These are phyloP conservation scores for Noctua pronuba DNA, from an alignment of 2,888 invertebrate genomes.

Conservation along the genomic window DNA sequence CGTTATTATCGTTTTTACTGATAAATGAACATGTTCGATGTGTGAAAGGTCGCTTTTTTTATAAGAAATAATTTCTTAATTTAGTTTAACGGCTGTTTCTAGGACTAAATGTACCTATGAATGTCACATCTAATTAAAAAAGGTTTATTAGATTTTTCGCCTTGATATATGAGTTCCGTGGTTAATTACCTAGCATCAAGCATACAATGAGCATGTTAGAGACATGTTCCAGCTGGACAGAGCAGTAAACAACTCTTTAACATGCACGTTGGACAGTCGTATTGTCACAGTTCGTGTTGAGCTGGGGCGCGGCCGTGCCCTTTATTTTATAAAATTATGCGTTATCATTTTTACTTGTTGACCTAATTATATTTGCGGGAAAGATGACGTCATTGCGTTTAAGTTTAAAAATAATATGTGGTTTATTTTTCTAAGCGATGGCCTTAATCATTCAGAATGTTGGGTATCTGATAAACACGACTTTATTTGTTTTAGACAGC, in stretches of 20 bases:
- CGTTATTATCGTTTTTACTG: conserved; percentile 36
- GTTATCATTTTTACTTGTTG: conserved; percentile 61
- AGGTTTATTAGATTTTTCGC: not conserved
- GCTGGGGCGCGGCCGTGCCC: conserved; percentile 58
- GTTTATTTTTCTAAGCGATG: not conserved
- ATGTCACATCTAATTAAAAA: not conserved
- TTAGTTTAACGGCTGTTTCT: conserved; percentile 8
- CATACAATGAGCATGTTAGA: conserved; percentile 10
- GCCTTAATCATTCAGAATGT: not conserved
- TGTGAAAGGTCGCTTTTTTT: conserved; percentile 27
- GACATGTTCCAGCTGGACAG: conserved; percentile 16
- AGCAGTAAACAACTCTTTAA: conserved; percentile 59
- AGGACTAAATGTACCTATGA: not conserved
- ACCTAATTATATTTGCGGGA: conserved; percentile 64
- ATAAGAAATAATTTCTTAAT: conserved; percentile 8
- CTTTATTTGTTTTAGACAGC: conserved; percentile 26
- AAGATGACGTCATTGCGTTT: conserved; percentile 47
- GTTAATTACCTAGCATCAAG: conserved; percentile 11
- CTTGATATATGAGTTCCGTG: conserved; percentile 5
- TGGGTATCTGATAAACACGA: not conserved
- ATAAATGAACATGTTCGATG: conserved; percentile 19
- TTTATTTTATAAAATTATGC: conserved; percentile 58
- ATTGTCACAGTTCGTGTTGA: conserved; percentile 62
- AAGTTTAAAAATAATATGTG: not conserved
- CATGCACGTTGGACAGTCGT: conserved; percentile 51